Conservation (phyloP, 2,113 vertebrate species). For the Xenus cinereus region DNA sequence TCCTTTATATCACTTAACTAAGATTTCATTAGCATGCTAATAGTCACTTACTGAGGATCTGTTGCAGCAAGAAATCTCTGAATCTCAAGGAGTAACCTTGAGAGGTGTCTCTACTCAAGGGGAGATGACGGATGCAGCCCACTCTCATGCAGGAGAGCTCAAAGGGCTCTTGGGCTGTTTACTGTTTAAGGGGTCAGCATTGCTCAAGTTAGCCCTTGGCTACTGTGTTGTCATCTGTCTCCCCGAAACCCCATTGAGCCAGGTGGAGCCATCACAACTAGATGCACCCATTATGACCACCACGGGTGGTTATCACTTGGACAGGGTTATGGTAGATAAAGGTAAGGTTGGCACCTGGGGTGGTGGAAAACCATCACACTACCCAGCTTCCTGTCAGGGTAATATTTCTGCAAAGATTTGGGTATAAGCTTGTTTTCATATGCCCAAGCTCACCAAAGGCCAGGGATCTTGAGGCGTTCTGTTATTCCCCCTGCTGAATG, state of each 20-base stretch:
- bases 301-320: not conserved
- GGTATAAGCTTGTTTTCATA: not conserved
- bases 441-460: accelerated
- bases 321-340: not conserved
- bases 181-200: not conserved
- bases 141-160: not conserved
- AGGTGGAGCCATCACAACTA: not conserved
- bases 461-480: not conserved
- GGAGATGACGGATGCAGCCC: not conserved
- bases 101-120: not conserved
- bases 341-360: not conserved
- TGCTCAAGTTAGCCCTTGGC: not conserved
- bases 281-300: not conserved
- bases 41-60: not conserved
- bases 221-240: not conserved
- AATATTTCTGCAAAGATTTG: not conserved
- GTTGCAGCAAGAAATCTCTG: not conserved
- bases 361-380: not conserved
- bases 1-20: not conserved
- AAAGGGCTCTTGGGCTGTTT: not conserved
- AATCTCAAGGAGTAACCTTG: not conserved
- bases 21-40: not conserved
- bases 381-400: not conserved
- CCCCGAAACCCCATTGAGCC: not conserved
- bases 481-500: not conserved